Conservation (phyloP, 2,113 vertebrate genomes). For the Colius striatus region DNA sequence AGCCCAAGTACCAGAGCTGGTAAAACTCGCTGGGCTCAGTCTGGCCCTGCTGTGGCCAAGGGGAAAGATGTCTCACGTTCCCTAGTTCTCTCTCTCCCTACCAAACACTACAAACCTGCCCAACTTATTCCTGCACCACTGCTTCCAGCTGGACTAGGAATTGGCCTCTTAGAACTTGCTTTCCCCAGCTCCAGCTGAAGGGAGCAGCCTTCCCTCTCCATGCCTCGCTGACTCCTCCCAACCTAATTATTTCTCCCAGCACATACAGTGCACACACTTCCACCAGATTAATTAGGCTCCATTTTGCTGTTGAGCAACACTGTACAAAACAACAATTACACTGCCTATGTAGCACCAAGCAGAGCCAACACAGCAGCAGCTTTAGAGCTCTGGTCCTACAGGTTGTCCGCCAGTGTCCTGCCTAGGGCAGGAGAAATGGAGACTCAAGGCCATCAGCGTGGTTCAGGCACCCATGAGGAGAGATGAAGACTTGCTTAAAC, state of each 20-base stretch:
- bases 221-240: background rate
- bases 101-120: background rate
- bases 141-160: background rate
- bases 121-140: background rate
- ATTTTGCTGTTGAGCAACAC: fast-evolving
- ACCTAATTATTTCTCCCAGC: background rate
- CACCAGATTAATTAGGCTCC: background rate
- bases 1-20: background rate
- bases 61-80: background rate
- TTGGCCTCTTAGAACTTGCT: background rate
- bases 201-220: background rate
- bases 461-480: background rate
- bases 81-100: background rate
- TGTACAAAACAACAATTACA: background rate
- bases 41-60: background rate
- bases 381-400: background rate
- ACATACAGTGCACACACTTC: background rate
- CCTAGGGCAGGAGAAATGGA: background rate
- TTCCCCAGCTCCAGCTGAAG: background rate
- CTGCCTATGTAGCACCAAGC: background rate
- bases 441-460: background rate
- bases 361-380: background rate
- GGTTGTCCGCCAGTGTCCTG: fast-evolving
- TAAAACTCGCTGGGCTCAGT: background rate
- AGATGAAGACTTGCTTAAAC: background rate